Evolutionary conservation across 2,888 invertebrate genomes (phyloP).

Genomic region (Sussaba pulchella): DNA sequence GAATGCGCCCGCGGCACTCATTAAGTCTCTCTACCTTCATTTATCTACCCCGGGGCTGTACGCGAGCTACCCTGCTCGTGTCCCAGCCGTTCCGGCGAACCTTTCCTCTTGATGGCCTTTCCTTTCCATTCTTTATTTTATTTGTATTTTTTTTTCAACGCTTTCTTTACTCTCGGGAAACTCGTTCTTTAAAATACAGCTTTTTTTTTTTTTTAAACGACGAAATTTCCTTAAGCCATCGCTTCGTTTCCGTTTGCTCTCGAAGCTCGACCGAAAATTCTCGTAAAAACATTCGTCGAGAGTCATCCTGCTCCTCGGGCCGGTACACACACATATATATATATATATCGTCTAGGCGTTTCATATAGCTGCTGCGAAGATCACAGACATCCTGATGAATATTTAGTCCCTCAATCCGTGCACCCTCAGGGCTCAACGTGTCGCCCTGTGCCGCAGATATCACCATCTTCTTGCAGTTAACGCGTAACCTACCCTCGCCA

Average conservation of each 20-base stretch:
- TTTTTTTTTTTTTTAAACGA: constrained; percentile 14
- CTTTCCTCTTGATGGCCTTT: constrained; percentile 60
- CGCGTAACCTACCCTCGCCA: constrained; percentile 21
- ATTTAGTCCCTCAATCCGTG: constrained; percentile 68
- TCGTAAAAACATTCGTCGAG: constrained; percentile 30
- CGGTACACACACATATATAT: no score
- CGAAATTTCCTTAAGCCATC: constrained; percentile 20
- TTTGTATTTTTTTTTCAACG: constrained; percentile 16
- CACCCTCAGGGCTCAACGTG: constrained; percentile 56
- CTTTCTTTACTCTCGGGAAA: constrained; percentile 27
- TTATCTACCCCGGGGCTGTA: constrained; percentile 73
- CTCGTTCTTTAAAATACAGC: constrained; percentile 7
- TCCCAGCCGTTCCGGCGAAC: constrained; percentile 50
- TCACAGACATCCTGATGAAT: constrained; percentile 71
- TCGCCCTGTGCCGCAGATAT: constrained; percentile 50
- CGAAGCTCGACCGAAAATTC: constrained; percentile 32
- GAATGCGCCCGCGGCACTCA: constrained; percentile 81
- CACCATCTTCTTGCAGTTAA: constrained; percentile 47
- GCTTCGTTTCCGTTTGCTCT: background rate
- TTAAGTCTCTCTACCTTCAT: constrained; percentile 81
- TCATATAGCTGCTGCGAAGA: constrained; percentile 37
- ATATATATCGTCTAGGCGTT: no score
- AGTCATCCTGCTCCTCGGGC: background rate
- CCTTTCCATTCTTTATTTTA: constrained; percentile 19
- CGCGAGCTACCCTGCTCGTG: constrained; percentile 54